Evolutionary conservation across 2,888 invertebrate species (phyloP).

Genomic region (Arrhopalites spinosus): DNA sequence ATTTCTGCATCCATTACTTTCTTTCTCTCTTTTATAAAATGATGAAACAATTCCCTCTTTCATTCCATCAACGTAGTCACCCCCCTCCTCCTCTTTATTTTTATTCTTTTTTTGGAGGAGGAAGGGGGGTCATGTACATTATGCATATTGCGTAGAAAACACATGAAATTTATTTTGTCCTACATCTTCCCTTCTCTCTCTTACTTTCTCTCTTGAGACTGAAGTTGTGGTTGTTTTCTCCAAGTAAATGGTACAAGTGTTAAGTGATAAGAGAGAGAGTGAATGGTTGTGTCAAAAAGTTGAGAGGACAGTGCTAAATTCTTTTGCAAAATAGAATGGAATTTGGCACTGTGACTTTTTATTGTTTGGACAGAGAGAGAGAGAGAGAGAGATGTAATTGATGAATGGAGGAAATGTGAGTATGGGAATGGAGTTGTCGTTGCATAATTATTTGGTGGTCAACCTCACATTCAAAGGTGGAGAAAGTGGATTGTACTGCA

Average conservation of each 20-base stretch:
- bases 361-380: not conserved
- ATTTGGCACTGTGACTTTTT: not conserved
- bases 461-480: no score
- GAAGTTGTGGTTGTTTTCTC: not conserved
- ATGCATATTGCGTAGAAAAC: no score
- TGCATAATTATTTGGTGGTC: no score
- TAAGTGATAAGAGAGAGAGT: no score
- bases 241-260: no score
- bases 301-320: no score
- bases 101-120: not conserved
- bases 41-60: conserved; percentile 25
- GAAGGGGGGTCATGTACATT: no score
- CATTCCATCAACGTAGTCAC: conserved; percentile 20
- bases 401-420: not conserved
- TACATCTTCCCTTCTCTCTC: not conserved
- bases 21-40: conserved; percentile 2
- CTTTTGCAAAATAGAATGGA: no score
- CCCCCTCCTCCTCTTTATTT: conserved; percentile 5
- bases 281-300: no score
- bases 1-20: conserved; percentile 27
- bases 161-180: no score
- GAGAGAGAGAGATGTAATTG: not conserved
- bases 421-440: no score
- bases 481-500: no score
- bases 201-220: not conserved